phyloP scores from a whole-genome alignment of 2,797 vertebrate species.

The Apogon hyalosoma region DNA sequence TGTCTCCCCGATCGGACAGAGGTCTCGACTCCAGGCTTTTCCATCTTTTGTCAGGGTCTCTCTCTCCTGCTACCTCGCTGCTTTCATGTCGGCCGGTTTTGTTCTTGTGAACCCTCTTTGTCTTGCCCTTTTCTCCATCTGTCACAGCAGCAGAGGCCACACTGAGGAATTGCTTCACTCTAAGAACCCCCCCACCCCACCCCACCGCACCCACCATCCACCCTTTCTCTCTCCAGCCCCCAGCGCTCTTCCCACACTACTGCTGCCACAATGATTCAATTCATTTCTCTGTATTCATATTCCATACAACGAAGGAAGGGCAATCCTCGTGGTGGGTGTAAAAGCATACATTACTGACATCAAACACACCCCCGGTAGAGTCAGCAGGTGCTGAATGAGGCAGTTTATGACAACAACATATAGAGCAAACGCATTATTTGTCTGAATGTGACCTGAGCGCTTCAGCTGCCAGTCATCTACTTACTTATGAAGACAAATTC shows the following conservation, averaged over 20 bases:
- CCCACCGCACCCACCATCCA: not conserved
- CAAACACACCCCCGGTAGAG: constrained; percentile 53
- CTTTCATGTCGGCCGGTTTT: constrained; percentile 59
- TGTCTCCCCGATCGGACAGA: constrained; percentile 51
- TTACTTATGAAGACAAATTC: constrained; percentile 2
- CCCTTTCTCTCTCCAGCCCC: not conserved
- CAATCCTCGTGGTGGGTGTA: constrained; percentile 57
- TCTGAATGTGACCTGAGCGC: constrained; percentile 35
- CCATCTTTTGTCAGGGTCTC: constrained; percentile 46
- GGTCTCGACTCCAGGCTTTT: constrained; percentile 59
- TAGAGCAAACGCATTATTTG: constrained; percentile 40
- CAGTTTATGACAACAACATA: constrained; percentile 41
- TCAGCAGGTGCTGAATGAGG: constrained; percentile 48
- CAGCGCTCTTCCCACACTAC: constrained; percentile 51
- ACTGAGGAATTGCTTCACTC: constrained; percentile 35
- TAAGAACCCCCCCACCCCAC: constrained; percentile 8
- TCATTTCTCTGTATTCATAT: constrained; percentile 52
- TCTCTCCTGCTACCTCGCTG: constrained; percentile 38
- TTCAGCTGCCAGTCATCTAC: constrained; percentile 21
- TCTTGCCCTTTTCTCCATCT: constrained; percentile 43
- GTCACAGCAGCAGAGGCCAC: constrained; percentile 37
- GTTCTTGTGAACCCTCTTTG: constrained; percentile 50
- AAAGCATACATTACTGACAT: constrained; percentile 65
- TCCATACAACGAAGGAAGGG: constrained; percentile 36
- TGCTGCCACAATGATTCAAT: constrained; percentile 59